Evolutionary conservation across 2,113 vertebrate species (phyloP), one percentile per base, ranked within the genome.

Genomic region (Neodontobutis hainanensis): DNA sequence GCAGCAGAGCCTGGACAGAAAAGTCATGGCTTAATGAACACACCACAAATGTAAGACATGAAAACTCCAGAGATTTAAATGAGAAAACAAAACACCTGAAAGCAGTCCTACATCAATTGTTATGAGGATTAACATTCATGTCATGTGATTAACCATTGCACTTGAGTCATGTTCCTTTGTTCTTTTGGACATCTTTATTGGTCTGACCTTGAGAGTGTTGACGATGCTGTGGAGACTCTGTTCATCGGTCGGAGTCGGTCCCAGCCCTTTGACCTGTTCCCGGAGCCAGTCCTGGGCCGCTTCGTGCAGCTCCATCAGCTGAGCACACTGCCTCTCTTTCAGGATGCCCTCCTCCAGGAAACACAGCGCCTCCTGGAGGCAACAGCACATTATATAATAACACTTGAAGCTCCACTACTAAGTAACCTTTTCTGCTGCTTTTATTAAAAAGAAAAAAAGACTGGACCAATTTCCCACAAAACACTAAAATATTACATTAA

Each of bases 201-300:
- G 4, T 35, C 15, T 49, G 52, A 93, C 92, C 92, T 93, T 93
- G 27, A 93, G 81, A 2, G 90, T 93, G 82, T 89, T 92, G 57
- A 88, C 47, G 1, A 72, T 16, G 11, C 53, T 80, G 65, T 89
- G 90, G 40, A 93, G 86, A 9, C 42, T 82, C 34, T 40, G 60
- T 32, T 86, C 80, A 60, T 90, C 87, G 11, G 48, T 45, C 8
- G 90, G 87, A 44, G 85, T 70, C 3, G 72, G 16, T 27, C 52
- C 69, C 15, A 93, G 83, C 7, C 76, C 78, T 83, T 85, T 91
- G 0, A 94, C 88, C 11, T 92, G 92, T 14, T 93, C 92, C 65
- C 85, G 85, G 59, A 94, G 78, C 91, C 92, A 94, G 67, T 90
- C 86, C 88, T 93, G 93, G 0, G 93, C 90, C 4, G 90, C 89